Base-by-base conservation (phyloP, 2,888 invertebrate genomes). In the Hipparchia semele region DNA sequence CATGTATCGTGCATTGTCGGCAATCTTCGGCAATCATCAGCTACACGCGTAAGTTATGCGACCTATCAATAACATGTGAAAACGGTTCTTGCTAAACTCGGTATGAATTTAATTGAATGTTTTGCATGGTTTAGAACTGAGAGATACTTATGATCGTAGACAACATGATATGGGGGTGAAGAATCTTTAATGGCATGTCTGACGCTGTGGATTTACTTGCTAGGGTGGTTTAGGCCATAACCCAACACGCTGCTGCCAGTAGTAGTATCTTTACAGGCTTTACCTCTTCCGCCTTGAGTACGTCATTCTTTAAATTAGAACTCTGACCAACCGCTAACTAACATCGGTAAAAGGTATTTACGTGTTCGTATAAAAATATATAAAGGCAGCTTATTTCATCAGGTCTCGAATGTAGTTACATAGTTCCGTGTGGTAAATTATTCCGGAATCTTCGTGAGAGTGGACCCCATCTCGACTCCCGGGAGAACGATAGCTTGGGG, bases 361-460 rank as follows among this genome's bases (percentile, higher is more conserved):
- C 33, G 33, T 23, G 23, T 65, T 39, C 39, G 13, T 65, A 65
- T 33, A 53, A 33, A 4, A 53, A 13, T 60, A 58, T 39, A 33
- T 59, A 39, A 58, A 73, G 64, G 60, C 62, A 72, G 65, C 68
- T 64, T 65, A 72, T 68, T 73, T 60, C 67, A 73, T 61, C 72
- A 72, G 46, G 53, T 71, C 65, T 74, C 68, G 62, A 72, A 75
- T 74, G 70, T 70, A 73, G 67, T 72, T 72, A 67, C 62, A 68
- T 62, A 71, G 73, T 78, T 74, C 75, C 74, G 75, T 73, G 75
- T 73, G 67, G 72, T 75, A 73, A 75, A 79, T 76, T 77, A 78
- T 76, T 60, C 74, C 71, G 76, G 76, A 79, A 80, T 80, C 76
- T 78, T 79, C 79, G 83, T 83, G 84, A 80, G 84, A 85, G 77